phyloP scores from a whole-genome alignment of 2,888 invertebrate species.

The Timema cristinae region DNA sequence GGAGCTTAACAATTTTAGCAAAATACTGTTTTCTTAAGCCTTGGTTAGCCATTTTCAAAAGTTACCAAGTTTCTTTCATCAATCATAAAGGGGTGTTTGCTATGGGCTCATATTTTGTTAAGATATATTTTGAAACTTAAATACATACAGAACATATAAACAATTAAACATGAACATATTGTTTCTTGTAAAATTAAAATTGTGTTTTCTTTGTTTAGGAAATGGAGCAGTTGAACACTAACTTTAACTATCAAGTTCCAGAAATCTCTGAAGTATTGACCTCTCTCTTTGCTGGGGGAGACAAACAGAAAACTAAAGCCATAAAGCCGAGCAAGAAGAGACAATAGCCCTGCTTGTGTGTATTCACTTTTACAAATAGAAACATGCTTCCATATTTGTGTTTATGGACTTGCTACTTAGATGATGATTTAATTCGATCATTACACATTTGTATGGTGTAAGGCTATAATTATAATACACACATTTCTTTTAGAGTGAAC shows the following conservation, averaged over 20 bases:
- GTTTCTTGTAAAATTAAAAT: not conserved
- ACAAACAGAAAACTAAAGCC: conserved; percentile 49
- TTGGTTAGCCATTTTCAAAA: no score
- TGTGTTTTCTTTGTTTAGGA: conserved; percentile 49
- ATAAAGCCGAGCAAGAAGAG: conserved; percentile 46
- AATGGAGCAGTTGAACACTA: conserved; percentile 84
- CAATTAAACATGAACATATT: not conserved
- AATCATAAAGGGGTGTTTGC: no score
- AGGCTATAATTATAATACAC: no score
- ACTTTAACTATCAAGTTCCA: conserved; percentile 81
- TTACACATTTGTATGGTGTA: no score
- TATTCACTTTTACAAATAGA: no score
- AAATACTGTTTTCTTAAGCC: no score
- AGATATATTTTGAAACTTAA: not conserved
- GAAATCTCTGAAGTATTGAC: conserved; percentile 96
- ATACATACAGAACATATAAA: not conserved
- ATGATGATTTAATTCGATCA: no score
- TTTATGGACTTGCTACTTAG: no score
- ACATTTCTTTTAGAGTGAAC: no score
- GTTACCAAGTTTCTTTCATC: no score
- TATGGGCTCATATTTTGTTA: not conserved
- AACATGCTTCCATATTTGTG: no score
- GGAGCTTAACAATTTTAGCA: not conserved
- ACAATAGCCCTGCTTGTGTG: conserved; percentile 37
- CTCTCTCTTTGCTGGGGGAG: conserved; percentile 72